Base-by-base conservation (phyloP, 1,140 invertebrate species). In the Calephelis virginiensis region DNA sequence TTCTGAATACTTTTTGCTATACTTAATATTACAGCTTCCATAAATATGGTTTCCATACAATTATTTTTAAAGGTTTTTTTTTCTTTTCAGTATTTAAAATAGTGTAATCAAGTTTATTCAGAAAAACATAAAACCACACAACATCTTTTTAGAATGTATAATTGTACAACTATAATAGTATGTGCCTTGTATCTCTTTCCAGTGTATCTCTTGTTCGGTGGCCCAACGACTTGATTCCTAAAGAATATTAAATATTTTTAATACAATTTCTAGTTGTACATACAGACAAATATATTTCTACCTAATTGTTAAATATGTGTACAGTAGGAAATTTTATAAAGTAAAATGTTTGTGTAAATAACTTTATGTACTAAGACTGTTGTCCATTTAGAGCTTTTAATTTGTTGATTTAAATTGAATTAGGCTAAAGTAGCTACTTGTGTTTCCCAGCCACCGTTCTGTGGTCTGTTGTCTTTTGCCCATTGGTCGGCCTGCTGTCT, bases 371-470 rank as follows among this genome's bases (percentile, higher is more conserved):
- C 77, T 89, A 89, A 89, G 89, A 91, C 86, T 91, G 89, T 91
- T 91, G 86, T 91, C 89, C 83, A 87, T 83, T 85, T 84, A 86
- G 89, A 85, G 83, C 79, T 80, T 91, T 89, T 91, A 89, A 89
- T 89, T 87, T 80, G 85, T 87, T 89, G 82, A 82, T 70, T 86
- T 77, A 82, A 76, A 65, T 64, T 66, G 48, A 70, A 80, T 79
- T 69, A 77, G 84, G 72, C 82, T 74, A 77, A 82, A 81, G 76
- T 49, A 53, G 10, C 6, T 14, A 40, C 50, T 37, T 89, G 88
- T 90, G 88, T 90, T 90, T 90, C 89, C 86, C 82, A 86, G 88
- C 88, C 86, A 89, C 86, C 72, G 67, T 63, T 17, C 46, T 46
- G 28, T 28, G 5, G 28, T 28, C 28, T 45, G 17, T 49, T 4